A percentile compares a stretch with the other conserved stretches of the same genome.
These are phyloP conservation scores for Heptranchias perlo DNA, from an alignment of 2,113 vertebrate species.

Conservation along the genomic window DNA sequence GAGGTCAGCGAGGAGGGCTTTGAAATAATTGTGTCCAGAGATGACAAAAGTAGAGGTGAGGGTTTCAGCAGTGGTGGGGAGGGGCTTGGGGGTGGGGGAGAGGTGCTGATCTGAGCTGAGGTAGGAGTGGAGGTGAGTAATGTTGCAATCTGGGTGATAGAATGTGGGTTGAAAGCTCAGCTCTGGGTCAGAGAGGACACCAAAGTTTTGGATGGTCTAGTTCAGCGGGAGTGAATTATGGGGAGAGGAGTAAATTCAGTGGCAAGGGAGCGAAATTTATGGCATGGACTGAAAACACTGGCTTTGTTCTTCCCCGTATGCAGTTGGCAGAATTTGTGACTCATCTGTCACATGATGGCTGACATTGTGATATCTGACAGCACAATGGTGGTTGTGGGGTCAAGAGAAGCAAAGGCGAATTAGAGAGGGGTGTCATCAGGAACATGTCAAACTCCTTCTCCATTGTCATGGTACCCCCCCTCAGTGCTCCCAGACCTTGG, in stretches of 20 bases:
- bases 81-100: too few relatives aligned
- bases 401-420: background rate
- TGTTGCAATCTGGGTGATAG: too few relatives aligned
- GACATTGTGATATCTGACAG: background rate
- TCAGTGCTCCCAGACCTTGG: background rate
- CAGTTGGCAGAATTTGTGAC: background rate
- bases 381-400: background rate
- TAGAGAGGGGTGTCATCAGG: background rate
- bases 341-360: background rate
- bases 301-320: background rate
- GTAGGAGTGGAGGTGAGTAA: background rate
- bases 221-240: background rate
- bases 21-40: background rate
- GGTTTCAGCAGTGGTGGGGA: background rate
- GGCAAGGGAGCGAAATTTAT: background rate
- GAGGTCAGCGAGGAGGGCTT: background rate
- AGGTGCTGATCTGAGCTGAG: too few relatives aligned
- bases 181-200: too few relatives aligned
- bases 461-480: background rate
- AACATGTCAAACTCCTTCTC: background rate
- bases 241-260: background rate
- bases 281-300: background rate
- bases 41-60: background rate
- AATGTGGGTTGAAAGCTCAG: too few relatives aligned
- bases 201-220: background rate